Percentiles rank a stretch among this genome's conserved stretches.
These are phyloP conservation scores for Acronicta alni DNA, from an alignment of 2,888 invertebrate species.

Conservation along the genomic window DNA sequence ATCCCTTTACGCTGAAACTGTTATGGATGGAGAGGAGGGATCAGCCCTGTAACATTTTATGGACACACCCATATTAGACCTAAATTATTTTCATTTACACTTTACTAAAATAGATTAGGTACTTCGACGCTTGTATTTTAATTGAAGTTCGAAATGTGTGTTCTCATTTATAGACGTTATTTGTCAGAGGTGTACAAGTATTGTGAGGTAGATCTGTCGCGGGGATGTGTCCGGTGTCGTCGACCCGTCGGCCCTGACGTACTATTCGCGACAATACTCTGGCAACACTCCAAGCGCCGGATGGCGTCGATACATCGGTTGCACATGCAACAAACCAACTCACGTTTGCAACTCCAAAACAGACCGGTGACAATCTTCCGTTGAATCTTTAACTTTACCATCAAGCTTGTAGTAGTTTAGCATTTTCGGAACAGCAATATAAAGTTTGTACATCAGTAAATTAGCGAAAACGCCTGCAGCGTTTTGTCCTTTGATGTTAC, in stretches of 20 bases:
- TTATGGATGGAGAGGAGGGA: no score
- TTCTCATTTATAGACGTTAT: constrained; percentile 25
- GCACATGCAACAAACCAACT: constrained; percentile 61
- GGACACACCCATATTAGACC: constrained; percentile 13
- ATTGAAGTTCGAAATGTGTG: constrained; percentile 25
- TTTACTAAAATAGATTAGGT: constrained; percentile 8
- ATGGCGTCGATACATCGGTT: constrained; percentile 65
- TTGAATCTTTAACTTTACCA: constrained; percentile 39
- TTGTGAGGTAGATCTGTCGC: constrained; percentile 25
- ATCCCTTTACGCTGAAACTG: constrained; percentile 29
- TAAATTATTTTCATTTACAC: constrained; percentile 21
- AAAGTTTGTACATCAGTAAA: constrained; percentile 58
- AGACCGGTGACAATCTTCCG: constrained; percentile 18
- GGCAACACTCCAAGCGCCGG: constrained; percentile 80
- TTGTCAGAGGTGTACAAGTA: constrained; percentile 19
- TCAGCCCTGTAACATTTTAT: constrained; percentile 29
- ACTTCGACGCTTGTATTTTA: constrained; percentile 19
- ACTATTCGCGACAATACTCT: constrained; percentile 73
- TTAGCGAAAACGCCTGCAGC: constrained; percentile 65
- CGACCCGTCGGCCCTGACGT: constrained; percentile 72
- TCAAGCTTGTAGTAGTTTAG: constrained; percentile 23
- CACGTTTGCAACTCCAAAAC: constrained; percentile 33
- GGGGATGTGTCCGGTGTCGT: constrained; percentile 53
- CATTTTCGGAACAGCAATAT: constrained; percentile 41
- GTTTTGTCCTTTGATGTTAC: constrained; percentile 66